Percentiles rank a stretch among this genome's conserved stretches.
phyloP scores from a whole-genome alignment of 2,797 vertebrate species.

The Sebastes kiyomatsui region DNA sequence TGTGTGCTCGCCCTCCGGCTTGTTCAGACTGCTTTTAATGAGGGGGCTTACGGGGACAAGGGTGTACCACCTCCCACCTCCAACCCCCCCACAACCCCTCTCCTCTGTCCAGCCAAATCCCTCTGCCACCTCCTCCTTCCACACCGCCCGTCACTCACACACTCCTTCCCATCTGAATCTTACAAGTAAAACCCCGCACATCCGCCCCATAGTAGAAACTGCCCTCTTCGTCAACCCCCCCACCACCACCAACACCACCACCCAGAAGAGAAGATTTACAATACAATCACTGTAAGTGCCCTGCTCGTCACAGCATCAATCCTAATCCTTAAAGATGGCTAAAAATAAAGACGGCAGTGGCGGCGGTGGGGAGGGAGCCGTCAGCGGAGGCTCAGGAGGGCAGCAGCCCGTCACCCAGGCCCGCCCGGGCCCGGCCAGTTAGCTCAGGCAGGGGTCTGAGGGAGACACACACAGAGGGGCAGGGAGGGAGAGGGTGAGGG shows the following conservation, averaged over 20 bases:
- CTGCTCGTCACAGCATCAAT: slow-evolving; percentile 98
- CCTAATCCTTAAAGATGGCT: slow-evolving; percentile 99
- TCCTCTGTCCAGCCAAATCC: slow-evolving; percentile 65
- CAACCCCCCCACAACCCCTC: slow-evolving; percentile 50
- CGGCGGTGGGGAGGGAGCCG: slow-evolving; percentile 75
- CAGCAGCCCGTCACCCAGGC: slow-evolving; percentile 55
- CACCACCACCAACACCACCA: slow-evolving; percentile 67
- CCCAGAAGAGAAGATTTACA: slow-evolving; percentile 92
- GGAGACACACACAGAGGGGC: slow-evolving; percentile 70
- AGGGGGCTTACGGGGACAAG: slow-evolving; percentile 84
- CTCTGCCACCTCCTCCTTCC: slow-evolving; percentile 62
- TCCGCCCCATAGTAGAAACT: slow-evolving; percentile 75
- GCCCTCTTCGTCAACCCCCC: slow-evolving; percentile 64
- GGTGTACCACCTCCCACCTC: slow-evolving; percentile 80
- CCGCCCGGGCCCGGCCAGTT: slow-evolving; percentile 33
- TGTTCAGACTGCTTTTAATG: slow-evolving; percentile 85
- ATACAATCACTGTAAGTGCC: slow-evolving; percentile 99
- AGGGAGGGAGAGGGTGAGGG: slow-evolving; percentile 72
- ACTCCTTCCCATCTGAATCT: slow-evolving; percentile 76
- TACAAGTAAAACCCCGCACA: slow-evolving; percentile 72
- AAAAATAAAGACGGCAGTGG: slow-evolving; percentile 99
- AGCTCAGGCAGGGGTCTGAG: slow-evolving; percentile 59
- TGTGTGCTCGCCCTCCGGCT: slow-evolving; percentile 70
- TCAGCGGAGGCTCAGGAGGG: slow-evolving; percentile 65
- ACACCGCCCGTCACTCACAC: slow-evolving; percentile 55